phyloP scores from a whole-genome alignment of 2,797 vertebrate species.

The Heliangelus exortis region DNA sequence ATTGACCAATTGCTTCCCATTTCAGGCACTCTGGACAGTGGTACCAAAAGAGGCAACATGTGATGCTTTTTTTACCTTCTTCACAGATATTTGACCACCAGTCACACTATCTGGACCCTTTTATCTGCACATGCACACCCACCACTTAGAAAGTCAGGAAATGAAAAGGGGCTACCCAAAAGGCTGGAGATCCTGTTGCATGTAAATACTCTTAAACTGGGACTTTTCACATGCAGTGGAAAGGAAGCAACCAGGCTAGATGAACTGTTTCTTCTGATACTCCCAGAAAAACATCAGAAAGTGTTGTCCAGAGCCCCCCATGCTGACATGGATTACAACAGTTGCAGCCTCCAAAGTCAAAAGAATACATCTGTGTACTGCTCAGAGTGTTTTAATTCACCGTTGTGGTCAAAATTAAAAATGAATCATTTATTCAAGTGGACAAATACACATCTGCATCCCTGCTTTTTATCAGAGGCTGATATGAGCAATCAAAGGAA shows the following conservation, averaged over 20 bases:
- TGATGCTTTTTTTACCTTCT: not conserved
- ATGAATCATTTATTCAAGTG: conserved; percentile 30
- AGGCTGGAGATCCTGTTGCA: not conserved
- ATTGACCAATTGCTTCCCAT: not conserved
- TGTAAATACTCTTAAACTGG: not conserved
- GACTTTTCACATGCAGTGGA: not conserved
- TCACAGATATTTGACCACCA: not conserved
- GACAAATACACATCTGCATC: not conserved
- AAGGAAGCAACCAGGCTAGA: not conserved
- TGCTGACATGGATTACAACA: not conserved
- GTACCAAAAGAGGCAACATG: not conserved
- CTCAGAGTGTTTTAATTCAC: not conserved
- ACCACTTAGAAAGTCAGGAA: not conserved
- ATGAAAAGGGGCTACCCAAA: not conserved
- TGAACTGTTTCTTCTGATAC: not conserved
- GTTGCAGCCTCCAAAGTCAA: not conserved
- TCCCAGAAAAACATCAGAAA: not conserved
- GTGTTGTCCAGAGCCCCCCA: not conserved
- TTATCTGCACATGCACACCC: not conserved
- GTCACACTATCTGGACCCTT: not conserved
- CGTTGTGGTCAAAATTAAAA: conserved; percentile 15
- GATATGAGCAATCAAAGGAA: conserved; percentile 45
- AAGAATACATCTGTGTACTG: not conserved
- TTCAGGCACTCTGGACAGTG: not conserved
- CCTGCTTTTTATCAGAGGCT: conserved; percentile 28